A percentile compares a stretch with the other conserved stretches of the same genome.
Evolutionary conservation across 2,888 invertebrate species (phyloP).

Genomic region (Scaeva pyrastri): DNA sequence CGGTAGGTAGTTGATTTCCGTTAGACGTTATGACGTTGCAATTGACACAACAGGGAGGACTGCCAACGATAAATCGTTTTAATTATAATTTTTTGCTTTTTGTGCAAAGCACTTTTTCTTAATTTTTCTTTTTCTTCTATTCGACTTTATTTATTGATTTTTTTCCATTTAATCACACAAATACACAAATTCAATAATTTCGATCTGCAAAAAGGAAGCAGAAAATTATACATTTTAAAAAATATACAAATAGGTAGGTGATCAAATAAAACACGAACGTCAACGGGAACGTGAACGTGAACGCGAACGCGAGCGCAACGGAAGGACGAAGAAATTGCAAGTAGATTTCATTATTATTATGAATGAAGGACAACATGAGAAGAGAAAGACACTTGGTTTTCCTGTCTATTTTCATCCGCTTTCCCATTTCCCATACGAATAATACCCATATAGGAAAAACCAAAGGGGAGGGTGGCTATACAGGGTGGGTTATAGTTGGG

Average conservation of each 20-base stretch:
- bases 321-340: slow-evolving; percentile 40
- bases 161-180: slow-evolving; percentile 51
- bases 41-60: slow-evolving; percentile 44
- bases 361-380: slow-evolving; percentile 68
- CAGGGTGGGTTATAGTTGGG: slow-evolving; percentile 45
- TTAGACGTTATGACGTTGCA: slow-evolving; percentile 53
- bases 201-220: slow-evolving; percentile 42
- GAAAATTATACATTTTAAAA: slow-evolving; percentile 23
- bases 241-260: neutral
- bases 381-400: slow-evolving; percentile 64
- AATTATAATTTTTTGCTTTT: slow-evolving; percentile 13
- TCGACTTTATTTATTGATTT: slow-evolving; percentile 23
- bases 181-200: slow-evolving; percentile 45
- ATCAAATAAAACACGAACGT: slow-evolving; percentile 11
- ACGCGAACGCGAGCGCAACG: slow-evolving; percentile 44
- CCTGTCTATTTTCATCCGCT: slow-evolving; percentile 61
- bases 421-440: slow-evolving; percentile 50
- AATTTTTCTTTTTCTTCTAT: neutral
- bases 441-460: slow-evolving; percentile 12
- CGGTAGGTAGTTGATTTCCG: slow-evolving; percentile 55
- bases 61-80: slow-evolving; percentile 43
- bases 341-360: slow-evolving; percentile 61
- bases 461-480: slow-evolving; percentile 37
- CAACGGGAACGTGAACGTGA: too few species aligned
- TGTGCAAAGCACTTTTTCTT: slow-evolving; percentile 57